Evolutionary conservation across 2,888 invertebrate genomes (phyloP), one percentile per base, ranked within the genome.

Genomic region (Heteropelma amictum): DNA sequence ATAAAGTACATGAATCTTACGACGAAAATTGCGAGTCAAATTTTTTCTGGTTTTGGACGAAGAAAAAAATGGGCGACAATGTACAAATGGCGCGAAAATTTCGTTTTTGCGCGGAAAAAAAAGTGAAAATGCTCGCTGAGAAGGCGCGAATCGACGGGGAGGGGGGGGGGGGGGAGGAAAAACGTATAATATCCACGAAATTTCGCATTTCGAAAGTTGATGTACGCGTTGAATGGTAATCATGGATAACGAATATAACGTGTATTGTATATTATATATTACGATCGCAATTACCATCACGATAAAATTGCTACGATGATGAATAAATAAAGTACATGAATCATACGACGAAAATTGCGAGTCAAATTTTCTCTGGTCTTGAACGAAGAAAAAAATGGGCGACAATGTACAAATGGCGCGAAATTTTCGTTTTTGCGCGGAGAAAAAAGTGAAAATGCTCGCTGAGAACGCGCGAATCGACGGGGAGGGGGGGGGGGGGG

Each of bases 331-430:
- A 70, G 63, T 69, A 70, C 71, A 73, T 71, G 53, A 90, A 53
- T 12, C 93, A 79, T 71, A 75, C 49, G 69, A 76, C 67, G 72
- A 56, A 64, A 96, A 95, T 89, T 95, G 95, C 91, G 3, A 4
- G 10, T 21, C 10, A n/a, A 26, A 6, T 61, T 61, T n/a, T 28
- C 5, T 58, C 7, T n/a, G n/a, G n/a, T n/a, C n/a, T n/a, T n/a
- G n/a, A n/a, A n/a, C n/a, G n/a, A n/a, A n/a, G n/a, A n/a, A n/a
- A n/a, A n/a, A n/a, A n/a, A n/a, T n/a, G n/a, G n/a, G n/a, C n/a
- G n/a, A n/a, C n/a, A n/a, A n/a, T n/a, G n/a, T n/a, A n/a, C n/a
- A n/a, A n/a, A n/a, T n/a, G n/a, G n/a, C n/a, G n/a, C n/a, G n/a
- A n/a, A n/a, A n/a, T n/a, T n/a, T n/a, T n/a, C n/a, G n/a, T n/a